phyloP scores from a whole-genome alignment of 2,797 vertebrate genomes.

The Crypturellus tataupa region DNA sequence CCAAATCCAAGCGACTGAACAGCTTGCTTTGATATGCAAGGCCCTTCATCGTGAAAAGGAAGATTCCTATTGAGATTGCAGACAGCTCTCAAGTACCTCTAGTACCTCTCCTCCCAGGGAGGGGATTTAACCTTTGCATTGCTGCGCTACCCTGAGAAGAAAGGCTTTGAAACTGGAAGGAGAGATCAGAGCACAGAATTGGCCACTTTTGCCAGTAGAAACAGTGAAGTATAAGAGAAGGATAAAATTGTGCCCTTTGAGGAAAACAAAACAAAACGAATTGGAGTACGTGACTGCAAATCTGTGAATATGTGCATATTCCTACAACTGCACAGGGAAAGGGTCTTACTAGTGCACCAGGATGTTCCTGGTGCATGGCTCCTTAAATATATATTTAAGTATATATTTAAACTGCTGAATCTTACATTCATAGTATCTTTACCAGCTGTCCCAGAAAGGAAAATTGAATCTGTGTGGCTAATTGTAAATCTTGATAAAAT shows the following conservation, averaged over 20 bases:
- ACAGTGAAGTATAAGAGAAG: neutral
- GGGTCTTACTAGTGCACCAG: neutral
- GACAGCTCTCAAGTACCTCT: slow-evolving; percentile 52
- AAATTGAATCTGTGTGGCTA: neutral
- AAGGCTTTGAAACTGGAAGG: slow-evolving; percentile 30
- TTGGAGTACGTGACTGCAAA: slow-evolving; percentile 47
- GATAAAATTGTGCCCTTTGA: neutral
- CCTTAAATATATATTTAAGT: neutral
- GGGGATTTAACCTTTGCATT: slow-evolving; percentile 43
- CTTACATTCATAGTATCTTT: neutral
- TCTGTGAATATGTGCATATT: slow-evolving; percentile 2
- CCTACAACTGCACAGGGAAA: neutral
- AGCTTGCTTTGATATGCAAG: slow-evolving; percentile 52
- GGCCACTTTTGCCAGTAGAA: slow-evolving; percentile 10
- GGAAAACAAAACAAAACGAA: slow-evolving; percentile 40
- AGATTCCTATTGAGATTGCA: slow-evolving; percentile 39
- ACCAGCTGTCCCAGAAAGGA: neutral
- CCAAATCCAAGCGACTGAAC: slow-evolving; percentile 49
- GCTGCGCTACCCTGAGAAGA: neutral
- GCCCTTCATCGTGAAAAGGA: slow-evolving; percentile 46
- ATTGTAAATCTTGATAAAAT: neutral
- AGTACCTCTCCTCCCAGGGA: slow-evolving; percentile 27
- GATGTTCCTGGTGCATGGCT: neutral
- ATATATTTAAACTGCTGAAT: neutral
- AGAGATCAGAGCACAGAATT: slow-evolving; percentile 23